Percentiles rank a stretch among this genome's conserved stretches.
Evolutionary conservation across 2,113 vertebrate genomes (phyloP).

Genomic region (Bufo gargarizans): DNA sequence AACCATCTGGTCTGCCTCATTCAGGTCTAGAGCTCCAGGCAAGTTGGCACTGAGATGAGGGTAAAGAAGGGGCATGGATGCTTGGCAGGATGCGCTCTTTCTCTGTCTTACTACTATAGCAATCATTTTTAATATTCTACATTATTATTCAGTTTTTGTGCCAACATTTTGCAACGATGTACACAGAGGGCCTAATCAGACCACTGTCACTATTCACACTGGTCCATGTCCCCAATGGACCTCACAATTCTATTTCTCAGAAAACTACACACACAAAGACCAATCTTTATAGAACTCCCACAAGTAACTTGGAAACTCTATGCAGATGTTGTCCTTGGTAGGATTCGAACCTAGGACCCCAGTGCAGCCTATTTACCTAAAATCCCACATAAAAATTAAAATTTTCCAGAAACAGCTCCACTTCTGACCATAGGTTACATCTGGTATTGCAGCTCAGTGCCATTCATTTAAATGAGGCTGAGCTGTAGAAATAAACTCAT

Average conservation of each 20-base stretch:
- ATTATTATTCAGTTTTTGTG: neutral
- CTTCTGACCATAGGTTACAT: neutral
- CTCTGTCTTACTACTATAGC: neutral
- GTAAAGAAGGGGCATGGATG: neutral
- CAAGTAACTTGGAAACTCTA: no score
- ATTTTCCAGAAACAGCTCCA: neutral
- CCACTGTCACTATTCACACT: neutral
- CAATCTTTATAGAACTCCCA: no score
- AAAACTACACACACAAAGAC: no score
- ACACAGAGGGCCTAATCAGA: neutral
- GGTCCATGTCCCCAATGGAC: neutral
- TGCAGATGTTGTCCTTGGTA: no score
- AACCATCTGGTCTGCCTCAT: neutral
- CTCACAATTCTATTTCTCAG: no score
- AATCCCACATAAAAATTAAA: no score
- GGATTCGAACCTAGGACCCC: no score
- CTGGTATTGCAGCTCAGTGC: neutral
- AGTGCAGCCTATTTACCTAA: no score
- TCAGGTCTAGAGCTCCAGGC: neutral
- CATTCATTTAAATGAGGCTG: no score
- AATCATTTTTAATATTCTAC: neutral
- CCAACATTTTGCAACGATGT: neutral
- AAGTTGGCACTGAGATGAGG: conserved; percentile 12
- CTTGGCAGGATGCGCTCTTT: neutral
- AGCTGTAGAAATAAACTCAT: no score